Percentiles rank a stretch among this genome's conserved stretches.
Evolutionary conservation across 2,797 vertebrate species (phyloP).

Genomic region (Xenentodon cancila): DNA sequence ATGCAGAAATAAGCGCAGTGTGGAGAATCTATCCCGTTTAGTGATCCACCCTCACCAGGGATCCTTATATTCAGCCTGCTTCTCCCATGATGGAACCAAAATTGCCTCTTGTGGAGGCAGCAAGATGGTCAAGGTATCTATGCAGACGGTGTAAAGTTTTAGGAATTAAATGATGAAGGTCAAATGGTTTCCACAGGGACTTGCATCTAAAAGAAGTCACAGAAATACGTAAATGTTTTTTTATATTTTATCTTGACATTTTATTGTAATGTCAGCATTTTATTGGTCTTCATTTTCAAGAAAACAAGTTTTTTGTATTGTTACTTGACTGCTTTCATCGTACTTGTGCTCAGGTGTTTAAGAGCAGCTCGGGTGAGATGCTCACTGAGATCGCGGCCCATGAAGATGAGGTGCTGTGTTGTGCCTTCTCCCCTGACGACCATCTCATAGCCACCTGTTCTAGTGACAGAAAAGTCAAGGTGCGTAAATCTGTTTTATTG

Average conservation of each 20-base stretch:
- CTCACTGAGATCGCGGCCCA: conserved; percentile 88
- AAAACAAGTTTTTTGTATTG: no score
- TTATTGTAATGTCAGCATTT: no score
- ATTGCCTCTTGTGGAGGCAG: conserved; percentile 94
- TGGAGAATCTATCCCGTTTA: conserved; percentile 89
- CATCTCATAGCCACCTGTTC: conserved; percentile 92
- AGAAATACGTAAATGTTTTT: no score
- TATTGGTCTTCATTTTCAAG: no score
- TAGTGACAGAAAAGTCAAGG: conserved; percentile 93
- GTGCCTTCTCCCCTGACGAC: conserved; percentile 91
- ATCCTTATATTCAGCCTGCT: conserved; percentile 92
- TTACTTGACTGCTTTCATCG: neutral
- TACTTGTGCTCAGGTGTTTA: conserved; percentile 89
- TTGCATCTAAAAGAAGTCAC: no score
- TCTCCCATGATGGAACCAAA: conserved; percentile 90
- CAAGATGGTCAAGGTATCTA: conserved; percentile 89
- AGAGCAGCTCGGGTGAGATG: conserved; percentile 91
- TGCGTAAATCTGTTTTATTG: conserved; percentile 44
- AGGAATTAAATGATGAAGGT: no score
- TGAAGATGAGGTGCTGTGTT: conserved; percentile 94
- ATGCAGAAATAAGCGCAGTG: conserved; percentile 88
- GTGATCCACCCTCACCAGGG: conserved; percentile 94
- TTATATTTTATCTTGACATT: no score
- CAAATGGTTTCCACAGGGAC: no score
- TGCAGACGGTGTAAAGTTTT: neutral